Base-by-base conservation (phyloP, 1,140 invertebrate species). In the Drosophila erecta region DNA sequence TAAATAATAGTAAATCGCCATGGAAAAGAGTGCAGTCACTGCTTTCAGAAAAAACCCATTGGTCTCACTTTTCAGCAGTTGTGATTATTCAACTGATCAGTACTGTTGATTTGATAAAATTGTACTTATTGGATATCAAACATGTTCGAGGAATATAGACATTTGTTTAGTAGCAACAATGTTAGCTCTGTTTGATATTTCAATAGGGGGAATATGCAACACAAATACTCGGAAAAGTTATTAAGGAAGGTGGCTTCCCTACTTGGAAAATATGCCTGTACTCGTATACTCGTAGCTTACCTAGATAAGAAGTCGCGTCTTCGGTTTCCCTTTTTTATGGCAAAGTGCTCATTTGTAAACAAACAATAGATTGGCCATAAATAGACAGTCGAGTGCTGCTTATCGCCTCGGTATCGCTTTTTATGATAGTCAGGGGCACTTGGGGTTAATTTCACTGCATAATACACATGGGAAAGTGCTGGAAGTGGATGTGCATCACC, bases 291-390 rank as follows among this genome's bases (percentile, higher is more conserved):
- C n/a, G n/a, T 35, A 65, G 44, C 35, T 40, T 40, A 14, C 35
- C 35, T 17, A 44, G 61, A 54, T 67, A 66, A 67, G 62, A 8
- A 27, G 65, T 37, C 20, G 17, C 64, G 37, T 53, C 40, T 65
- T 60, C 65, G 61, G 30, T 61, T 79, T 66, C 12, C 14, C 5
- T 33, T 66, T 66, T 53, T 69, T 44, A 66, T 53, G 30, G 33
- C 61, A 15, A 61, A 50, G 17, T 58, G 17, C 51, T 62, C 6
- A 55, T 59, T 41, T 59, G 64, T 70, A 70, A 70, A 70, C 43
- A 70, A 54, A 57, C 49, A 54, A 30, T 27, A 30, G 65, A 71
- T 76, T 53, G 72, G 57, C 71, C 71, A 71, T 54, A 80, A 80
- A 79, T 79, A 79, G 54, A 62, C 64, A 70, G 27, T 33, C 51